These are phyloP conservation scores for Notiomystis cincta DNA, from an alignment of 2,113 vertebrate genomes.

Conservation along the genomic window DNA sequence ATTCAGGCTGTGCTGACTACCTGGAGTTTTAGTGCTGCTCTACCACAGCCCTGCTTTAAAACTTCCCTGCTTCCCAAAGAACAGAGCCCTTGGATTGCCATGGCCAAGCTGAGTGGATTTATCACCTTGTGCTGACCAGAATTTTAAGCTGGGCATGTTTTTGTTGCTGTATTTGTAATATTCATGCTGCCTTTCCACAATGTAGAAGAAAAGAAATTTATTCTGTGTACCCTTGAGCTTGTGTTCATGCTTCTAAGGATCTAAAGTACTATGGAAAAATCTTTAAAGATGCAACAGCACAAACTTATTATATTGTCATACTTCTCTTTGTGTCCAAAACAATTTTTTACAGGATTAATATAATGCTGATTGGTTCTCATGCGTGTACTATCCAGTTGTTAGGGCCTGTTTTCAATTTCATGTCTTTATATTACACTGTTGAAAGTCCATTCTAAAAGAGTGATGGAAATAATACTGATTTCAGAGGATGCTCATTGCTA, in stretches of 20 bases:
- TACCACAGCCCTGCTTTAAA: not conserved
- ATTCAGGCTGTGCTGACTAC: not conserved
- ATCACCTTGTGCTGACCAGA: not conserved
- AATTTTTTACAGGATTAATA: not conserved
- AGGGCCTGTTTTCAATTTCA: slow-evolving; percentile 39
- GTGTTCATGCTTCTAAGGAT: not conserved
- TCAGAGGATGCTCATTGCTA: not conserved
- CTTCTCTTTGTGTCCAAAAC: not conserved
- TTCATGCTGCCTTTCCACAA: not conserved
- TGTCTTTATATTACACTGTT: not conserved
- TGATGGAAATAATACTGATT: slow-evolving; percentile 4
- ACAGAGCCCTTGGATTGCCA: not conserved
- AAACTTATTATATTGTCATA: not conserved
- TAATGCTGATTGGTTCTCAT: not conserved
- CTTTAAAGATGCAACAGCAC: not conserved
- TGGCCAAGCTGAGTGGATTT: not conserved
- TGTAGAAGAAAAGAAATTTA: not conserved
- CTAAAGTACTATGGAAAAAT: not conserved
- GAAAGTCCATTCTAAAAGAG: slow-evolving; percentile 28
- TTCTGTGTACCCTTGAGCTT: not conserved
- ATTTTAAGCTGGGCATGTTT: not conserved
- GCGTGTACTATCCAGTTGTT: not conserved
- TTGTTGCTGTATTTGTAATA: not conserved
- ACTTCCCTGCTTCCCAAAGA: not conserved
- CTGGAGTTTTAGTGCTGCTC: not conserved